Base-by-base conservation (phyloP, 2,113 vertebrate species). In the Oenanthe melanoleuca region DNA sequence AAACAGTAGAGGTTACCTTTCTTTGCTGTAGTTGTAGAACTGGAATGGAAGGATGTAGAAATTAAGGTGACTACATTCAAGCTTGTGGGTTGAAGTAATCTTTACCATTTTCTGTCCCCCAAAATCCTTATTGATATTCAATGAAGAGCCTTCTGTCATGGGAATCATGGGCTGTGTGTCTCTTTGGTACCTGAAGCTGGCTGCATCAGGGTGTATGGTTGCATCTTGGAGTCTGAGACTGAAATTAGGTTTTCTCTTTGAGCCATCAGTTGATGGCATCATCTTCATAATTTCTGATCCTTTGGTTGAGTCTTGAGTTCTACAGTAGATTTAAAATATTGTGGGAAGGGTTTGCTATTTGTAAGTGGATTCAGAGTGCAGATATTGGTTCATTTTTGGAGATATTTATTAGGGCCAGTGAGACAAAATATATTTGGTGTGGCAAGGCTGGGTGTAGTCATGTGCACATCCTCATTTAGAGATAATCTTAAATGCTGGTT, bases 21-120 rank as follows among this genome's bases (percentile, higher is more conserved):
- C 50, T 74, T 80, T 64, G 25, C 44, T 95, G 42, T n/a, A 61
- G 84, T 49, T 85, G 73, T 34, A 84, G 80, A 80, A 63, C 56
- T 92, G 80, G 95, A 93, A 72, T 34, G 31, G 75, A 91, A 96
- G 67, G 50, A 89, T 86, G 12, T 70, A 77, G 9, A 67, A 74
- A 69, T 93, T 70, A 72, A 42, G 44, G 20, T 88, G 65, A 60
- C 40, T 72, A 24, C 53, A 34, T 83, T 72, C 26, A 64, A 56
- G 55, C 53, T 67, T 75, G 38, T 86, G 86, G 70, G 95, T 90
- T 61, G 11, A 90, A 92, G 59, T 50, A 31, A 55, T 93, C 92
- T 86, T 96, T 96, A 34, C 64, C 57, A 28, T 67, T 83, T 92
- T 94, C 37, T 93, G 14, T 4, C 33, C 69, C 25, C 37, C 34